Base-by-base conservation (phyloP, 92 coral and sea anemone genomes). In the Paragorgia papillata region DNA sequence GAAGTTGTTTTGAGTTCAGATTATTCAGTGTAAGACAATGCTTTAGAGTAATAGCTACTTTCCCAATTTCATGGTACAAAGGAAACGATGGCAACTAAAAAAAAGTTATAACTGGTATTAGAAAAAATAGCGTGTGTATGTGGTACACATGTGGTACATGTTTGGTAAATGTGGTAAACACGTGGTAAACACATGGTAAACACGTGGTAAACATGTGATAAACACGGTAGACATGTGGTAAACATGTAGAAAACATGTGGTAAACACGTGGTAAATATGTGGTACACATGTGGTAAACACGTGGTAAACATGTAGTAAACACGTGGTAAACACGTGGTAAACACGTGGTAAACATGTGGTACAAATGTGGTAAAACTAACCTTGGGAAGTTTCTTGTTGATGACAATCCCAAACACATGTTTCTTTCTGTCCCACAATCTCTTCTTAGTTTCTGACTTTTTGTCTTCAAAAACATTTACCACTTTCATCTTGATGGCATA, bases 61-160 rank as follows among this genome's bases (percentile, higher is more conserved):
- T 79, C 34, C 98, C 97, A 30, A 73, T 76, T 59, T 91, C 87
- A 7, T 86, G 91, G 73, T 67, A 91, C n/a, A 94, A 63, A 27
- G 84, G 41, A 54, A 94, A 94, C 30, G 88, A 84, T 28, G 87
- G 85, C 31, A 90, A 60, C 94, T 89, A 32, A 7, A 60, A 49
- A 56, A 14, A 26, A 25, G 6, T 19, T 9, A 18, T 25, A 32
- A 65, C 82, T 66, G 20, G 22, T 50, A 29, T 22, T 24, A 21
- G 24, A 61, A 70, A 79, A 2, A 79, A 24, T 32, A 0, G 17
- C n/a, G n/a, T n/a, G n/a, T n/a, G n/a, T n/a, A n/a, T n/a, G n/a
- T n/a, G n/a, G n/a, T n/a, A n/a, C n/a, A n/a, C n/a, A n/a, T n/a
- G n/a, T n/a, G n/a, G n/a, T n/a, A n/a, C n/a, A n/a, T n/a, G n/a